phyloP scores from a whole-genome alignment of 1,140 invertebrate genomes.

The Chrysomallon squamiferum region DNA sequence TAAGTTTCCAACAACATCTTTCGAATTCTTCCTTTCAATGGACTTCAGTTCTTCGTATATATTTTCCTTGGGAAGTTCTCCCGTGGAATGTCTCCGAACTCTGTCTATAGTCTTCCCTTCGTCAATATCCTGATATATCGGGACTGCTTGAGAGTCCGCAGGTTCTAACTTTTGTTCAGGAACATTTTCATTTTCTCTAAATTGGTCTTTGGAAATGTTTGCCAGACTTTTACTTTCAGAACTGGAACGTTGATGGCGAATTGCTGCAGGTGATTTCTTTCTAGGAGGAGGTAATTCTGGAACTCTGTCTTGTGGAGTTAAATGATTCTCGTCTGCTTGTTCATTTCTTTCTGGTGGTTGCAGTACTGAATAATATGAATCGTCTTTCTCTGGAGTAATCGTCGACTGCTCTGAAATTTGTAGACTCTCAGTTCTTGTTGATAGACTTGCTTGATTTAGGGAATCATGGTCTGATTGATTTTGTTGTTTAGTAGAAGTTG shows the following conservation, averaged over 20 bases:
- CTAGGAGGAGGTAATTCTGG: not conserved
- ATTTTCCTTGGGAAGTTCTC: slow-evolving; percentile 22
- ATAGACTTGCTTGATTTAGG: no score
- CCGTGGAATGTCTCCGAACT: slow-evolving; percentile 18
- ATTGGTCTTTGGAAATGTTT: slow-evolving; percentile 1
- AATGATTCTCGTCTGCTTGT: no score
- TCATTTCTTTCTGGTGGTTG: no score
- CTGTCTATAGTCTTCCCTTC: not conserved
- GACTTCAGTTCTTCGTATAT: slow-evolving; percentile 33
- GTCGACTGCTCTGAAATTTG: no score
- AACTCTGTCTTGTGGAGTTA: no score
- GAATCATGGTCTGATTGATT: no score
- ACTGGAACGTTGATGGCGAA: slow-evolving; percentile 1
- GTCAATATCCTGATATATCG: not conserved
- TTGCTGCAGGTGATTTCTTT: not conserved
- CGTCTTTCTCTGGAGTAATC: no score
- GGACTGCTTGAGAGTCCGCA: not conserved
- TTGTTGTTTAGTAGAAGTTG: no score
- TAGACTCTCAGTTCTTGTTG: no score
- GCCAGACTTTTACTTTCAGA: no score
- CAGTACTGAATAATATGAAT: no score
- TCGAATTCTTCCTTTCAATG: not conserved
- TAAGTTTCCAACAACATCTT: not conserved
- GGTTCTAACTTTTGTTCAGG: slow-evolving; percentile 7
- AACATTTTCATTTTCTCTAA: not conserved